phyloP scores from a whole-genome alignment of 2,113 vertebrate species.

The Romanogobio albipinnatus region DNA sequence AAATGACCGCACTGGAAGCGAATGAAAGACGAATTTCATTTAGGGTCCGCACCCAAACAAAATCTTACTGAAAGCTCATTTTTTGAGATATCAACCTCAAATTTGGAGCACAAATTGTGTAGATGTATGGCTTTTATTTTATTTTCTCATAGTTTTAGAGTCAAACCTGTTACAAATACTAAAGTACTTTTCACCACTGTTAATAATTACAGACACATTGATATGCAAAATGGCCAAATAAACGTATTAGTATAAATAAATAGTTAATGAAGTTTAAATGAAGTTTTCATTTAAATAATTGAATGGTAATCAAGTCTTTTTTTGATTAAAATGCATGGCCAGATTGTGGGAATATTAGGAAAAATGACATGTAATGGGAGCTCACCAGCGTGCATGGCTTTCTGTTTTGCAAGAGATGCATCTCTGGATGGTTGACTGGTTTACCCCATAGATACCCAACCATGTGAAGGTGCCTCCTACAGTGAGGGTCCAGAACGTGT shows the following conservation, averaged over 20 bases:
- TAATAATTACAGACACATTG: not conserved
- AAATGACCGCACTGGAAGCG: too few relatives aligned
- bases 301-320: too few relatives aligned
- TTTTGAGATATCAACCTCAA: too few relatives aligned
- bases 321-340: not conserved
- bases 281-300: not conserved
- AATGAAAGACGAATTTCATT: too few relatives aligned
- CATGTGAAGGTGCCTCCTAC: constrained; percentile 88
- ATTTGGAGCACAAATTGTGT: too few relatives aligned
- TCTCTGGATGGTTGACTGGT: constrained; percentile 85
- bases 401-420: constrained; percentile 86
- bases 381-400: constrained; percentile 83
- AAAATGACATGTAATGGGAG: not conserved
- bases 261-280: not conserved
- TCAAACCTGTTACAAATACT: not conserved
- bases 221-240: not conserved
- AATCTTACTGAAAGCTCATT: too few relatives aligned
- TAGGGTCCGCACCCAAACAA: too few relatives aligned
- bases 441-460: constrained; percentile 86
- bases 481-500: constrained; percentile 86
- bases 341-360: too few relatives aligned
- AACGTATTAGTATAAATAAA: not conserved
- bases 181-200: not conserved
- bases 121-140: too few relatives aligned
- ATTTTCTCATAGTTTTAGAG: too few relatives aligned